A percentile compares a stretch with the other conserved stretches of the same genome.
Evolutionary conservation across 2,888 invertebrate genomes (phyloP).

Genomic region (Raillietiella orientalis): DNA sequence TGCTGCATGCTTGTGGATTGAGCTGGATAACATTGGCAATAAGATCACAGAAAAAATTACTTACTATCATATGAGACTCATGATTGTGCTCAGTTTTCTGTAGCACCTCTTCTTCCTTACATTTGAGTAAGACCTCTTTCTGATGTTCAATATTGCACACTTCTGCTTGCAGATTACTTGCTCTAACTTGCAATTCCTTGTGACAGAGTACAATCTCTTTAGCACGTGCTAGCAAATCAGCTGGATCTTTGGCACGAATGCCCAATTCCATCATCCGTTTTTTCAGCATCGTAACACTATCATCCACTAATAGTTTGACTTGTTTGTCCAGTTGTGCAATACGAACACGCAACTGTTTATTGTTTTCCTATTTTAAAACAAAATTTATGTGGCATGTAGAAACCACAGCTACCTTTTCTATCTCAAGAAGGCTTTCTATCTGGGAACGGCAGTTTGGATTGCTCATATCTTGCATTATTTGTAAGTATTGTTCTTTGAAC

Average conservation of each 20-base stretch:
- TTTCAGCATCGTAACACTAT: slow-evolving; percentile 59
- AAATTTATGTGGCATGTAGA: too few relatives aligned
- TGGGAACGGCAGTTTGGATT: slow-evolving; percentile 33
- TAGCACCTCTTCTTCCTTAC: background rate
- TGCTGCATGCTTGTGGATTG: too few relatives aligned
- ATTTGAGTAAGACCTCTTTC: background rate
- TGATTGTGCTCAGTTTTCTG: too few relatives aligned
- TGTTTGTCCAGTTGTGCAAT: slow-evolving; percentile 74
- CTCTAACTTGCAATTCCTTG: slow-evolving; percentile 65
- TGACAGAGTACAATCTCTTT: slow-evolving; percentile 54
- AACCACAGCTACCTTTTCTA: slow-evolving; percentile 32
- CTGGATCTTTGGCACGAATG: slow-evolving; percentile 18
- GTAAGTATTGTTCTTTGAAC: too few relatives aligned
- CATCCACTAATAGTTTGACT: slow-evolving; percentile 62
- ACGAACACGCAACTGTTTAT: slow-evolving; percentile 42
- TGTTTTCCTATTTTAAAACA: slow-evolving; percentile 25
- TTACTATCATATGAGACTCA: too few relatives aligned
- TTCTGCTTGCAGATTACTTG: slow-evolving; percentile 50
- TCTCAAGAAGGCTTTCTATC: slow-evolving; percentile 38
- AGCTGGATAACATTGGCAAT: too few relatives aligned
- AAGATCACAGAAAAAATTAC: too few relatives aligned
- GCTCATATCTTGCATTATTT: slow-evolving; percentile 51
- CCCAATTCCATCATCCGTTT: slow-evolving; percentile 68
- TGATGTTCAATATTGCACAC: slow-evolving; percentile 18
- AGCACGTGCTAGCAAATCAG: slow-evolving; percentile 13